These are phyloP conservation scores for Rhadinocentrus ornatus DNA, from an alignment of 2,797 vertebrate genomes.

Conservation along the genomic window DNA sequence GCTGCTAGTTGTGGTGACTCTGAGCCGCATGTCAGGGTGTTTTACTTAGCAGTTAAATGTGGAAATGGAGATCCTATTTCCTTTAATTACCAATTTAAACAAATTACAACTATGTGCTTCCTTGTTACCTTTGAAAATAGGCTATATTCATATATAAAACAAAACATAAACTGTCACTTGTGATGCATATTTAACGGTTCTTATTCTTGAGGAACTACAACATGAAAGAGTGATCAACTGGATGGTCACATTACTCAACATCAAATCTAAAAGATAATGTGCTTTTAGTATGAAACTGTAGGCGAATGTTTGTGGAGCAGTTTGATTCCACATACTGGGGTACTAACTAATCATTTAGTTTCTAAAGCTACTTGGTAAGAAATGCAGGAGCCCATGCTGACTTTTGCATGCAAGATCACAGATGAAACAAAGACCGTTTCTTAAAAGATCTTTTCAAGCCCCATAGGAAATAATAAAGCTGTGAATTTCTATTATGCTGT, in stretches of 20 bases:
- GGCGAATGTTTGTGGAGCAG: background rate
- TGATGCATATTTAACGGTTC: background rate
- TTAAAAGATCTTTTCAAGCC: conserved; percentile 24
- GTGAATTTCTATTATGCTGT: conserved; percentile 23
- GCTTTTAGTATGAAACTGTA: background rate
- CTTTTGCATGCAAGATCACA: conserved; percentile 33
- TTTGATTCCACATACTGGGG: conserved; percentile 23
- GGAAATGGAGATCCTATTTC: conserved; percentile 42
- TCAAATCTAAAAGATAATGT: conserved; percentile 12
- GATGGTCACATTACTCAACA: background rate
- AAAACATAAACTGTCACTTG: too few relatives aligned
- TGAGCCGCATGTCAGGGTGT: conserved; percentile 1
- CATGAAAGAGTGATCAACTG: background rate
- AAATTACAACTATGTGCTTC: conserved; percentile 7
- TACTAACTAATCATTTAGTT: conserved; percentile 1
- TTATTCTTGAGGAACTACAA: background rate
- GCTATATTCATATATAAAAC: background rate
- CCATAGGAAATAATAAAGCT: conserved; percentile 25
- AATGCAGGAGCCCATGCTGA: conserved; percentile 23
- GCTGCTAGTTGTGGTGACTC: conserved; percentile 5
- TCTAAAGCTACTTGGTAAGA: conserved; percentile 23
- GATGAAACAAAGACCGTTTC: conserved; percentile 38
- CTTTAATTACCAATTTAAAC: conserved; percentile 39
- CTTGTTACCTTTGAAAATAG: too few relatives aligned
- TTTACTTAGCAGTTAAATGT: conserved; percentile 23